A percentile compares a stretch with the other conserved stretches of the same genome.
Conservation (phyloP, 2,797 vertebrate species). For the Xiphorhynchus erythropygius region DNA sequence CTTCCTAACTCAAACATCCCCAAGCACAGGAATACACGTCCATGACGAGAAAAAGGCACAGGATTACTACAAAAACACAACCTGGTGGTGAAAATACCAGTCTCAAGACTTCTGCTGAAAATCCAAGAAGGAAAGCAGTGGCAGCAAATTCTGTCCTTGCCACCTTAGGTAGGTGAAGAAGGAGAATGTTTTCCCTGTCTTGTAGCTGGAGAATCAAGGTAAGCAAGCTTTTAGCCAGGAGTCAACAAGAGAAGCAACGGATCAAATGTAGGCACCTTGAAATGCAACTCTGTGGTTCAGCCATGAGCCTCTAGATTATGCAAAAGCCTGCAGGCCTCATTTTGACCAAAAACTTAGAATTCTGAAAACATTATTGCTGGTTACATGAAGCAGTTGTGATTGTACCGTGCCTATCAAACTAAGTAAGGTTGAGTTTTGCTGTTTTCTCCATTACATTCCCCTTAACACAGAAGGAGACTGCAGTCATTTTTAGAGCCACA, state of each 20-base stretch:
- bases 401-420: neutral
- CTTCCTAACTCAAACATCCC: neutral
- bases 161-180: neutral
- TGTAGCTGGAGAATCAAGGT: neutral
- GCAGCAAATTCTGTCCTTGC: neutral
- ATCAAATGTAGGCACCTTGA: fast-evolving
- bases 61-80: neutral
- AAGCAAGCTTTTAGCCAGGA: neutral
- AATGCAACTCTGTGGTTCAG: neutral
- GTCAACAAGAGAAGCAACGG: neutral
- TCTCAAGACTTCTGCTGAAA: neutral
- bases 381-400: neutral
- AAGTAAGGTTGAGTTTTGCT: neutral
- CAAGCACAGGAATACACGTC: neutral
- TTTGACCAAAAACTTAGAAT: neutral
- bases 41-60: neutral
- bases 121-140: neutral
- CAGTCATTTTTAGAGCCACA: neutral
- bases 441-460: neutral
- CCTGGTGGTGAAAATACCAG: neutral
- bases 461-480: neutral
- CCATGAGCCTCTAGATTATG: fast-evolving
- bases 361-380: neutral
- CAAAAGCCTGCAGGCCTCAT: neutral
- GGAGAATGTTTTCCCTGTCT: neutral